These are phyloP conservation scores for Apis dorsata DNA, from an alignment of 1,140 invertebrate species.

Conservation along the genomic window DNA sequence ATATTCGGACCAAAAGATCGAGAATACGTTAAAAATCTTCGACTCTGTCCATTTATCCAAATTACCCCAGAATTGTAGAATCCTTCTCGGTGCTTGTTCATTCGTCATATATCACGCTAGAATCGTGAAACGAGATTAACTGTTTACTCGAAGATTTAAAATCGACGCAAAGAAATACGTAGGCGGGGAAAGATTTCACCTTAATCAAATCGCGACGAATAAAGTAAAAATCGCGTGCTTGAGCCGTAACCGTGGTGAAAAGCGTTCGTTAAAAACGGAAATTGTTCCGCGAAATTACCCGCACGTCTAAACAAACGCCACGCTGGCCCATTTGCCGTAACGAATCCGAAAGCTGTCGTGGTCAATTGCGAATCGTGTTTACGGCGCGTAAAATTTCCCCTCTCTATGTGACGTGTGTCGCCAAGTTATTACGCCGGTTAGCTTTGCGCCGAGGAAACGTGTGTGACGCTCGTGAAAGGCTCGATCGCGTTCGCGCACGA, in stretches of 20 bases:
- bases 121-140: too few relatives aligned
- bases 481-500: conserved; percentile 11
- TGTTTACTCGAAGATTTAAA: too few relatives aligned
- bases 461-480: conserved; percentile 24
- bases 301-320: conserved; percentile 24
- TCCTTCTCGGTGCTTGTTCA: too few relatives aligned
- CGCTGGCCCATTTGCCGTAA: conserved; percentile 10
- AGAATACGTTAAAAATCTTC: too few relatives aligned
- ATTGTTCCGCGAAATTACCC: conserved; percentile 36
- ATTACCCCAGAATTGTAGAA: too few relatives aligned
- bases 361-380: conserved; percentile 54
- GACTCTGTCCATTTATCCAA: too few relatives aligned
- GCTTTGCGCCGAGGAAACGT: background rate
- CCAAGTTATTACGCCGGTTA: too few relatives aligned
- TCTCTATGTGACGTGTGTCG: conserved; percentile 19
- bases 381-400: conserved; percentile 58
- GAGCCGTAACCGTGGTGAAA: background rate
- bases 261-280: background rate
- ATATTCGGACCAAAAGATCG: too few relatives aligned
- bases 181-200: too few relatives aligned
- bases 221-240: background rate
- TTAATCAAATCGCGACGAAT: too few relatives aligned
- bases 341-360: conserved; percentile 52
- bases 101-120: too few relatives aligned
- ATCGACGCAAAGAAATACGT: too few relatives aligned